Percentiles rank a stretch among this genome's conserved stretches.
Evolutionary conservation across 35 echinoderm and acorn worm species (phyloP).

Genomic region (Eucidaris tribuloides): DNA sequence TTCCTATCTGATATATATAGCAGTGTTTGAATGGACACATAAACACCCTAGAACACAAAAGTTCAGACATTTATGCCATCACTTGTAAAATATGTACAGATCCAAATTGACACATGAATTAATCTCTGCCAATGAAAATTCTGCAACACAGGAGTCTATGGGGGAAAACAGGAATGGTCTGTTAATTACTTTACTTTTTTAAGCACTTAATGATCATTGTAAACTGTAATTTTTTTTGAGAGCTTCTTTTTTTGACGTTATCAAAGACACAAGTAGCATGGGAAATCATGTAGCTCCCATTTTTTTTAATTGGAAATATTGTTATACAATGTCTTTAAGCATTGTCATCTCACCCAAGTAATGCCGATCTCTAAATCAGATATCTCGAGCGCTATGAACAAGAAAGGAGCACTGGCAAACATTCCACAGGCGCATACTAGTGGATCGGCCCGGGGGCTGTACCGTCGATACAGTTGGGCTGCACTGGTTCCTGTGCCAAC

Average conservation of each 20-base stretch:
- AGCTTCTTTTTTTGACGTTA: background rate
- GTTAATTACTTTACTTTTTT: background rate
- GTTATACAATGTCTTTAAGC: background rate
- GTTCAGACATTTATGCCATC: too few species aligned
- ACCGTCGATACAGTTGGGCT: conserved; percentile 40
- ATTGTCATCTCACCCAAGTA: background rate
- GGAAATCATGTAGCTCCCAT: background rate
- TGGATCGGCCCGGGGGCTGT: conserved; percentile 59
- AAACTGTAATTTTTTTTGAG: background rate
- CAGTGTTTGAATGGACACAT: too few species aligned
- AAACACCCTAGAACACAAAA: too few species aligned
- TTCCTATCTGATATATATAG: too few species aligned
- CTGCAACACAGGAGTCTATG: too few species aligned
- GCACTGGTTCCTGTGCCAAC: conserved; percentile 45
- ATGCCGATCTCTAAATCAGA: background rate
- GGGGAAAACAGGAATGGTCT: background rate
- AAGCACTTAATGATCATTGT: background rate
- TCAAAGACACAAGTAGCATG: too few species aligned
- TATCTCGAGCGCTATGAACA: conserved; percentile 33
- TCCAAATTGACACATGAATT: too few species aligned
- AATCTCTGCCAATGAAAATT: too few species aligned
- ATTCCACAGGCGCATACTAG: conserved; percentile 79
- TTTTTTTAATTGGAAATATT: background rate
- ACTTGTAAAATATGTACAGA: too few species aligned
- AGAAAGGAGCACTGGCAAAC: conserved; percentile 61